Conservation (phyloP, 92 coral and sea anemone genomes). For the Epizoanthus ramosus region DNA sequence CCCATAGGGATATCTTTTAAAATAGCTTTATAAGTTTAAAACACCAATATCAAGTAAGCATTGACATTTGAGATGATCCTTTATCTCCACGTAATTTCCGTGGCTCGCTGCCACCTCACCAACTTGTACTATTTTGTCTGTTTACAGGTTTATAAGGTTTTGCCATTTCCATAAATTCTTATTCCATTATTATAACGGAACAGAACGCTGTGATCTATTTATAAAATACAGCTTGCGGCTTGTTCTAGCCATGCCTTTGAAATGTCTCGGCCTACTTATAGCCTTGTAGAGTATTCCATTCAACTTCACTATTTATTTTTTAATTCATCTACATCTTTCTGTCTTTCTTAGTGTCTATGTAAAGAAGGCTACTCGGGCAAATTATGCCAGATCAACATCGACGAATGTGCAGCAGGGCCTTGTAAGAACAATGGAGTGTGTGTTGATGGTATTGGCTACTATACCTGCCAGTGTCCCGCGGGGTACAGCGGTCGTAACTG, state of each 20-base stretch:
- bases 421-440: constrained; percentile 74
- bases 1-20: too few species aligned
- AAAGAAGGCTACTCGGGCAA: constrained; percentile 34
- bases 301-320: neutral
- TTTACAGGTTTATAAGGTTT: too few species aligned
- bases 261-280: neutral
- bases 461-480: constrained; percentile 58
- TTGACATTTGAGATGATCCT: too few species aligned
- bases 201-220: neutral
- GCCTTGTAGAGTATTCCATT: neutral
- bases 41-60: too few species aligned
- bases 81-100: too few species aligned
- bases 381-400: constrained; percentile 63
- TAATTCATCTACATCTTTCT: neutral
- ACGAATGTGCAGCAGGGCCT: constrained; percentile 82
- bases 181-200: too few species aligned
- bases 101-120: too few species aligned
- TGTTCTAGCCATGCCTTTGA: neutral
- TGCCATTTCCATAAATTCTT: too few species aligned
- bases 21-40: too few species aligned
- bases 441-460: constrained; percentile 61
- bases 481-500: constrained; percentile 75
- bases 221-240: neutral
- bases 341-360: constrained; percentile 26
- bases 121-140: too few species aligned